A percentile compares a stretch with the other conserved stretches of the same genome.
These are phyloP conservation scores for Stenurella melanura DNA, from an alignment of 2,888 invertebrate species.

Conservation along the genomic window DNA sequence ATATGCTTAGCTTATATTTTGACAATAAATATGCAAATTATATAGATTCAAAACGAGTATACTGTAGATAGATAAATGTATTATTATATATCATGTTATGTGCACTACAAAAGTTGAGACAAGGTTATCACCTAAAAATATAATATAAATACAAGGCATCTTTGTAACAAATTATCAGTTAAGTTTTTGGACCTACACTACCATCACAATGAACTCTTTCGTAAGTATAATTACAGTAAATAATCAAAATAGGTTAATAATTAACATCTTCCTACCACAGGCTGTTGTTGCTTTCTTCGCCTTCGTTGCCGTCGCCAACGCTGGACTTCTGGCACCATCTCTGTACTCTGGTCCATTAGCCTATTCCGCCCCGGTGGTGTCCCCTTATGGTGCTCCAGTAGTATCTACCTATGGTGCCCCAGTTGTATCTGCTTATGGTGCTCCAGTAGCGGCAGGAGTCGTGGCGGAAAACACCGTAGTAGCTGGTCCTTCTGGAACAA, in stretches of 20 bases:
- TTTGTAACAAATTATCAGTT: background rate
- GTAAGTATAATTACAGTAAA: slow-evolving; percentile 53
- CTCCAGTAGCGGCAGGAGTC: slow-evolving; percentile 39
- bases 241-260: background rate
- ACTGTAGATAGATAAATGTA: no score
- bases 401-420: slow-evolving; percentile 50
- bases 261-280: background rate
- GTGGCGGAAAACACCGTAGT: slow-evolving; percentile 49
- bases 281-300: slow-evolving; percentile 59
- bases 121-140: no score
- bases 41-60: no score
- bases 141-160: background rate
- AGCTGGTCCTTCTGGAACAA: slow-evolving; percentile 64
- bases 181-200: background rate
- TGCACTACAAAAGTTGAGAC: no score
- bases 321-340: slow-evolving; percentile 17
- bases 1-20: no score
- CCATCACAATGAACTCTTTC: slow-evolving; percentile 61
- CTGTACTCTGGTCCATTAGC: slow-evolving; percentile 47
- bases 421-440: slow-evolving; percentile 49
- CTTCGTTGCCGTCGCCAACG: slow-evolving; percentile 61
- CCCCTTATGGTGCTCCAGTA: slow-evolving; percentile 45
- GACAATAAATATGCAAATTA: no score
- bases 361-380: slow-evolving; percentile 11
- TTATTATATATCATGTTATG: no score